Base-by-base conservation (phyloP, 2,113 vertebrate genomes). In the Indicator indicator region DNA sequence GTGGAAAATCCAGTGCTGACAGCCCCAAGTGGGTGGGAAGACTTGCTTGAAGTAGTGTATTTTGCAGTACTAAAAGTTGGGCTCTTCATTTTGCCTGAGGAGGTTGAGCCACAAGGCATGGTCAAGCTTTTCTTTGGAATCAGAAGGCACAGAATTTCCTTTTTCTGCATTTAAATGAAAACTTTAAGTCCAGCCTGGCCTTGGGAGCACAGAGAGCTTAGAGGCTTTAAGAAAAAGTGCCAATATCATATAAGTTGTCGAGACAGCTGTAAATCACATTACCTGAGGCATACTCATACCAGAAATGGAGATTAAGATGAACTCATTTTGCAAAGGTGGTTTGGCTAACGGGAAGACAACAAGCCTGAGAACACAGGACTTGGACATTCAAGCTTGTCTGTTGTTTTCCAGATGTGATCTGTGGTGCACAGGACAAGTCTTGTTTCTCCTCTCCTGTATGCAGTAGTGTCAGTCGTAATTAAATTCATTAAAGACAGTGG, bases 181-280 rank as follows among this genome's bases (percentile, higher is more conserved):
- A 36, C 55, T 76, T 16, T 17, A 30, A 36, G 50, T 50, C 33
- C 67, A 5, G 2, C 5, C n/a, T 46, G 58, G 33, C 77, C 81
- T 10, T 0, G 0, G 32, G n/a, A 75, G 11, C 33, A 19, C 26
- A 42, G 28, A n/a, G 21, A 13, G 4, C 17, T 69, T 33, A 21
- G 55, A 75, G 40, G 24, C 64, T 90, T 73, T 63, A 56, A 46
- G 46, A 67, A 33, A 58, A 67, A 44, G 32, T 71, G 12, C 24
- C 23, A 21, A 2, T 17, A 11, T 18, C 27, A 3, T 0, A 11
- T 54, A 48, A 72, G 28, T 14, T 78, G 65, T 58, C 62, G 5
- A 16, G 73, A 50, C 16, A 52, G 30, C 48, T 0, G 0, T 10
- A 7, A 33, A 58, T 20, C 5, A 13, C 24, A 6, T 65, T 68